Percentiles rank a stretch among this genome's conserved stretches.
These are phyloP conservation scores for Synchiropus splendidus DNA, from an alignment of 2,113 vertebrate genomes.

Conservation along the genomic window DNA sequence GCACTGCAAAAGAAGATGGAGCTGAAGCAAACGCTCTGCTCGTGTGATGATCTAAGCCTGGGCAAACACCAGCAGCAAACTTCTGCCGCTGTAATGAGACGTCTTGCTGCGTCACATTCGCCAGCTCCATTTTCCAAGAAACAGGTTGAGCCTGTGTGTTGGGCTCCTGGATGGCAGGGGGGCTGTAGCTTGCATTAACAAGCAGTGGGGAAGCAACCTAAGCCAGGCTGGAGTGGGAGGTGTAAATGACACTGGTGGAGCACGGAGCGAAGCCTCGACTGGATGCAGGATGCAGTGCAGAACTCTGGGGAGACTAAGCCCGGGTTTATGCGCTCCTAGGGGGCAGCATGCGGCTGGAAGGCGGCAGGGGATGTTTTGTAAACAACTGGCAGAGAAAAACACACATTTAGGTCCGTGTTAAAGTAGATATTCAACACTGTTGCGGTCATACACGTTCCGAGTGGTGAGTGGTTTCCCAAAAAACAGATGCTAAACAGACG, in stretches of 20 bases:
- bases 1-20: constrained; percentile 14
- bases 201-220: constrained; percentile 41
- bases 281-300: constrained; percentile 45
- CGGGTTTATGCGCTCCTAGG: constrained; percentile 55
- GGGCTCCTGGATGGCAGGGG: constrained; percentile 35
- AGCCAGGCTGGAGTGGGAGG: constrained; percentile 38
- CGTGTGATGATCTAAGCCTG: constrained; percentile 38
- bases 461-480: too few species aligned
- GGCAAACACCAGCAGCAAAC: constrained; percentile 41
- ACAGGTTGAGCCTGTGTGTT: constrained; percentile 31
- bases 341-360: constrained; percentile 48
- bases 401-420: too few species aligned
- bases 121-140: constrained; percentile 40
- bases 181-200: constrained; percentile 34
- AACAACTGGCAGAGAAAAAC: constrained; percentile 22
- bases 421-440: too few species aligned
- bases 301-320: constrained; percentile 49
- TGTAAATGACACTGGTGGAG: constrained; percentile 57
- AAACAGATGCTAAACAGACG: too few species aligned
- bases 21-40: constrained; percentile 27
- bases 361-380: constrained; percentile 40
- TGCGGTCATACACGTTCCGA: too few species aligned
- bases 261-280: constrained; percentile 43
- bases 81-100: constrained; percentile 51
- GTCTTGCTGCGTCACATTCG: constrained; percentile 47